Percentiles rank a stretch among this genome's conserved stretches.
These are phyloP conservation scores for Leptopilina drosophilae DNA, from an alignment of 2,888 invertebrate genomes.

Conservation along the genomic window DNA sequence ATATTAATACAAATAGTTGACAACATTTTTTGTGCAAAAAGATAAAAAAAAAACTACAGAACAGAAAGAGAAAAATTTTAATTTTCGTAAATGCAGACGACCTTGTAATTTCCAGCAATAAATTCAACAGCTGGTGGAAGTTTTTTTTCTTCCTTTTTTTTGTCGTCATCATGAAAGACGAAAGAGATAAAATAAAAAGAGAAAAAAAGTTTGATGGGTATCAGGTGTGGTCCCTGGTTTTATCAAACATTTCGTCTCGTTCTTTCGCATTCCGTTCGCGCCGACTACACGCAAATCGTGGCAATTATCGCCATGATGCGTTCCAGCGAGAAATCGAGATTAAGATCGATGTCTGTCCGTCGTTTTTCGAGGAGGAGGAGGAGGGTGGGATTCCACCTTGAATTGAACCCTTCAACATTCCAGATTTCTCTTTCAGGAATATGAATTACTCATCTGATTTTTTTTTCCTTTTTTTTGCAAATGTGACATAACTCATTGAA, in stretches of 20 bases:
- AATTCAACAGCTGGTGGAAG: background rate
- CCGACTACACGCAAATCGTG: conserved; percentile 53
- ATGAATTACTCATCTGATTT: background rate
- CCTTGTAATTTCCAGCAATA: conserved; percentile 21
- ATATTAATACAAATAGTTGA: too few relatives aligned
- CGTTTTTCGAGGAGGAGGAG: conserved; percentile 1
- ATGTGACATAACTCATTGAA: too few relatives aligned
- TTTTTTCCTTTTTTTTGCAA: too few relatives aligned
- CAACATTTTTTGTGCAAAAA: too few relatives aligned
- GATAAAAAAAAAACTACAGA: background rate
- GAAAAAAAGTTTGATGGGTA: conserved; percentile 9
- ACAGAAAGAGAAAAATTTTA: background rate
- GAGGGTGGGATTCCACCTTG: conserved; percentile 7
- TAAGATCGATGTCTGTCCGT: conserved; percentile 35
- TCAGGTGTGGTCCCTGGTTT: conserved; percentile 22
- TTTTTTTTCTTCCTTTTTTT: background rate
- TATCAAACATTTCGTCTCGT: conserved; percentile 14
- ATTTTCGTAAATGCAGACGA: conserved; percentile 4
- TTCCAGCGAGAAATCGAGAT: conserved; percentile 16
- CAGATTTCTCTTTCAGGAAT: conserved; percentile 18
- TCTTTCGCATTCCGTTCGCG: conserved; percentile 52
- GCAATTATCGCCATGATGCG: conserved; percentile 44
- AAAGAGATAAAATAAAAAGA: background rate
- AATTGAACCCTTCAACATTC: conserved; percentile 24
- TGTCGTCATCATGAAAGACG: background rate